Evolutionary conservation across 2,888 invertebrate genomes (phyloP).

Genomic region (Macrophya alboannulata): DNA sequence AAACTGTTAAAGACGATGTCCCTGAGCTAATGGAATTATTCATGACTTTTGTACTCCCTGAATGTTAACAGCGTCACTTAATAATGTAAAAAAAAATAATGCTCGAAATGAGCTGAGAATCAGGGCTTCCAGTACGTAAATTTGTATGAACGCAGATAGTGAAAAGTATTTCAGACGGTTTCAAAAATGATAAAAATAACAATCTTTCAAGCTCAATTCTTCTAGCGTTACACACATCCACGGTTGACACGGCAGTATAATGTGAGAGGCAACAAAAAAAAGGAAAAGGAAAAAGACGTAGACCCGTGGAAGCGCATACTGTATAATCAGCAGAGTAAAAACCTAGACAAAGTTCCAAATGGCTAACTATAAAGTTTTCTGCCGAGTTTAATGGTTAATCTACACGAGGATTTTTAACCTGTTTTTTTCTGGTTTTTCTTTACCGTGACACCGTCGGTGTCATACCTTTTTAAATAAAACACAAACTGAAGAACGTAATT

Average conservation of each 20-base stretch:
- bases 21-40: conserved; percentile 11
- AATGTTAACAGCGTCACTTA: neutral
- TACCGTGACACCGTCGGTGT: neutral
- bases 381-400: conserved; percentile 1
- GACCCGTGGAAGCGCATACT: neutral
- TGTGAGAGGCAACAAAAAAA: neutral
- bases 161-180: neutral
- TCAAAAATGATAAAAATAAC: neutral
- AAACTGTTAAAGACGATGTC: neutral
- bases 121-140: neutral
- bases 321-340: neutral
- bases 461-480: neutral
- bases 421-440: neutral
- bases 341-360: neutral
- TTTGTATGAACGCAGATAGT: neutral
- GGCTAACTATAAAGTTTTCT: neutral
- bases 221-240: neutral
- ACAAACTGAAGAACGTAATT: neutral
- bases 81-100: neutral
- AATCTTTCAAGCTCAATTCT: neutral
- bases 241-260: neutral
- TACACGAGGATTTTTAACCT: neutral
- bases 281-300: too few species aligned
- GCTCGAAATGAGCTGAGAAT: neutral
- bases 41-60: neutral